A percentile compares a stretch with the other conserved stretches of the same genome.
These are phyloP conservation scores for Cabera pusaria DNA, from an alignment of 2,888 invertebrate species.

Conservation along the genomic window DNA sequence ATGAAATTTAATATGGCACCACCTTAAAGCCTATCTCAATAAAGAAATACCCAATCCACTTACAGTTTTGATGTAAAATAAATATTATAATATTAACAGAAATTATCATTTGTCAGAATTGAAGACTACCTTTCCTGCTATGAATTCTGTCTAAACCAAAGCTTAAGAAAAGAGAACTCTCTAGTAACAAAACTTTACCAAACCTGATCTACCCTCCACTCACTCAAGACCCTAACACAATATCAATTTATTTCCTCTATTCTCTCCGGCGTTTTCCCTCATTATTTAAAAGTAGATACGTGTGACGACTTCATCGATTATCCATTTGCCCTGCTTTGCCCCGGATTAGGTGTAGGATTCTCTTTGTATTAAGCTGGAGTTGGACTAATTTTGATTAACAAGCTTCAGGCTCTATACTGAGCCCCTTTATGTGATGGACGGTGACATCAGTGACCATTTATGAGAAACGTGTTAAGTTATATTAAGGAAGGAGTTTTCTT, in stretches of 20 bases:
- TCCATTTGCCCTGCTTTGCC: slow-evolving; percentile 51
- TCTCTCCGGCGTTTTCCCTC: slow-evolving; percentile 33
- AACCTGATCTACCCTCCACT: slow-evolving; percentile 1
- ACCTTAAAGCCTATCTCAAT: too few relatives aligned
- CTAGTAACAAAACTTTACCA: slow-evolving; percentile 10
- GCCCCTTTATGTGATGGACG: too few relatives aligned
- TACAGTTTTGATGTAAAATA: too few relatives aligned
- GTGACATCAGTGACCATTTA: too few relatives aligned
- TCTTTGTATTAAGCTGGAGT: slow-evolving; percentile 20
- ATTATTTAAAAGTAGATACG: slow-evolving; percentile 55
- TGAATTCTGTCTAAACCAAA: too few relatives aligned
- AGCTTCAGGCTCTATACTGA: slow-evolving; percentile 6
- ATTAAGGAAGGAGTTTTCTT: too few relatives aligned
- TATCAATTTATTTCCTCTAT: slow-evolving; percentile 33
- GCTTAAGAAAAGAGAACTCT: neutral
- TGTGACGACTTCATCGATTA: slow-evolving; percentile 56
- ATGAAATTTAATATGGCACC: too few relatives aligned
- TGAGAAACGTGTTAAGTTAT: too few relatives aligned
- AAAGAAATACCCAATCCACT: too few relatives aligned
- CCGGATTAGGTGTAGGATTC: slow-evolving; percentile 39
- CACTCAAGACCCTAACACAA: slow-evolving; percentile 19
- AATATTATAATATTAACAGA: too few relatives aligned
- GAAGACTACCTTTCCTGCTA: too few relatives aligned
- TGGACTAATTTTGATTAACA: slow-evolving; percentile 16
- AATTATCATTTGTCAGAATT: too few relatives aligned